Conservation (phyloP, 2,797 vertebrate genomes). For the Acanthurus tractus region DNA sequence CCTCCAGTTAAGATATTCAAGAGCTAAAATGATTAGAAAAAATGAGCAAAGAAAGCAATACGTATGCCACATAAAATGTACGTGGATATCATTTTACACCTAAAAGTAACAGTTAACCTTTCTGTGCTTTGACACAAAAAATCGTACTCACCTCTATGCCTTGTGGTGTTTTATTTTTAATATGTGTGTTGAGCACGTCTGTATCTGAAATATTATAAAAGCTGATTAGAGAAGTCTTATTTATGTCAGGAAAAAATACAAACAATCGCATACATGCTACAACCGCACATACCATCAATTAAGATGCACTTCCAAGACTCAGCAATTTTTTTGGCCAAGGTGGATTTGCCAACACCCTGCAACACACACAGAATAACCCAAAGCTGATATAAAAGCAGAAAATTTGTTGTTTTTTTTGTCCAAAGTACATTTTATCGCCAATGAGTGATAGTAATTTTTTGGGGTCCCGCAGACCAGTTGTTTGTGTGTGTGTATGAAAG, state of each 20-base stretch:
- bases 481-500: too few species aligned
- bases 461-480: too few species aligned
- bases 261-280: neutral
- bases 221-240: slow-evolving; percentile 9
- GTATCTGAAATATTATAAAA: slow-evolving; percentile 85
- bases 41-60: neutral
- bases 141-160: slow-evolving; percentile 86
- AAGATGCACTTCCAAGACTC: slow-evolving; percentile 90
- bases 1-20: slow-evolving; percentile 87
- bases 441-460: too few species aligned
- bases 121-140: neutral
- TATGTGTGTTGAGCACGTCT: slow-evolving; percentile 87
- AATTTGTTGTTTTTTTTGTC: too few species aligned
- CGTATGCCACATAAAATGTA: neutral
- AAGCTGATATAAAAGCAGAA: neutral
- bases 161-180: slow-evolving; percentile 83
- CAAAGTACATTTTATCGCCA: too few species aligned
- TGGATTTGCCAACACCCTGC: slow-evolving; percentile 93
- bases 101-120: neutral
- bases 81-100: neutral
- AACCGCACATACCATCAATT: slow-evolving; percentile 89
- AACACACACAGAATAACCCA: slow-evolving; percentile 22
- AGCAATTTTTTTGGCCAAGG: slow-evolving; percentile 89
- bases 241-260: neutral
- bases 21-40: slow-evolving; percentile 82